Evolutionary conservation across 2,888 invertebrate species (phyloP).

Genomic region (Lasiommata megera): DNA sequence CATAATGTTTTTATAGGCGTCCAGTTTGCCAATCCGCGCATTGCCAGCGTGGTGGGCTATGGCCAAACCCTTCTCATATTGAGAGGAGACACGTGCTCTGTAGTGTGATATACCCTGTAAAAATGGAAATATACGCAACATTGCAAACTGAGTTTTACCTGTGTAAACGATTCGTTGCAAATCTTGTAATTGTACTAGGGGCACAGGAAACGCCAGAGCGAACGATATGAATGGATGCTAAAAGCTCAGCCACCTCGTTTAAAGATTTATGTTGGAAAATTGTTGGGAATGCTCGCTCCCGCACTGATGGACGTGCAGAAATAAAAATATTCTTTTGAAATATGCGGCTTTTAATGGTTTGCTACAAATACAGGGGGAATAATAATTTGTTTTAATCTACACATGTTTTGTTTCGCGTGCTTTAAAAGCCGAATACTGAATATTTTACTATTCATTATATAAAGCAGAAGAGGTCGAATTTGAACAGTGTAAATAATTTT

Average conservation of each 20-base stretch:
- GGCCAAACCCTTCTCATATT: no score
- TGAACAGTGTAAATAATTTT: no score
- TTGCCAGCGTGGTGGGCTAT: no score
- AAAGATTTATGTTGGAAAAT: slow-evolving; percentile 31
- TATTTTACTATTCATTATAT: no score
- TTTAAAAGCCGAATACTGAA: no score
- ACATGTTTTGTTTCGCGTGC: background rate
- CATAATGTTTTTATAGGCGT: no score
- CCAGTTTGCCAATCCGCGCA: no score
- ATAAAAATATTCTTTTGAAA: slow-evolving; percentile 12
- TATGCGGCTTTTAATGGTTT: background rate
- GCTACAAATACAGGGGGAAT: background rate
- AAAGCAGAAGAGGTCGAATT: no score
- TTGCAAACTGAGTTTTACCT: no score
- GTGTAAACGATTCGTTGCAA: background rate
- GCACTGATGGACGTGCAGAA: slow-evolving; percentile 19
- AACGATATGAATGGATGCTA: slow-evolving; percentile 26
- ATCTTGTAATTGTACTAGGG: background rate
- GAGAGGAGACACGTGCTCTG: no score
- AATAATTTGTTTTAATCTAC: background rate
- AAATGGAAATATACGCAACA: no score
- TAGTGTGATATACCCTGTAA: no score
- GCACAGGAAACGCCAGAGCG: slow-evolving; percentile 17
- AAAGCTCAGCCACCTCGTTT: slow-evolving; percentile 28
- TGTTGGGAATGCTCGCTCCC: slow-evolving; percentile 24